A percentile compares a stretch with the other conserved stretches of the same genome.
These are phyloP conservation scores for Tricholauxania praeusta DNA, from an alignment of 2,888 invertebrate species.

Conservation along the genomic window DNA sequence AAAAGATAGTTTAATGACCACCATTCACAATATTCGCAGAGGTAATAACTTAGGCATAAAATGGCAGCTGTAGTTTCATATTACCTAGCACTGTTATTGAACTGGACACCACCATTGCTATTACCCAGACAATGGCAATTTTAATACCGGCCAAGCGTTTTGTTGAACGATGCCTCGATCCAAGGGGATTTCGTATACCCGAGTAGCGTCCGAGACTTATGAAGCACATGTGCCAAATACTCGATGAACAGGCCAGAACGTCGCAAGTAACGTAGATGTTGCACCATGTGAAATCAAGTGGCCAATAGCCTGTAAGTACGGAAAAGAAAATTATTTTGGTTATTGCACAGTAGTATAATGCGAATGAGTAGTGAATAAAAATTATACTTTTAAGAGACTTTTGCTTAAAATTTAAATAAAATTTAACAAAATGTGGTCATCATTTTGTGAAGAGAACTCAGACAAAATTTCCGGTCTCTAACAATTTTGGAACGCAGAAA, in stretches of 20 bases:
- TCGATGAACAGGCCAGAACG: constrained; percentile 93
- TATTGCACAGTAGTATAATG: constrained; percentile 3
- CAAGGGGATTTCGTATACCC: constrained; percentile 90
- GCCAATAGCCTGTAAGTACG: constrained; percentile 84
- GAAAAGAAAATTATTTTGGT: constrained; percentile 18
- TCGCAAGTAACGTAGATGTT: constrained; percentile 96
- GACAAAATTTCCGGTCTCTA: too few relatives aligned
- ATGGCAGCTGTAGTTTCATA: neutral
- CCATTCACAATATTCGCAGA: neutral
- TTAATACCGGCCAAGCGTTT: constrained; percentile 86
- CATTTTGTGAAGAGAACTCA: too few relatives aligned
- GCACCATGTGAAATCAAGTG: constrained; percentile 91
- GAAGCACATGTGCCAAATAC: constrained; percentile 95
- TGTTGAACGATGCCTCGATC: constrained; percentile 86
- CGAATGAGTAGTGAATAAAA: neutral
- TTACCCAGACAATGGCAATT: constrained; percentile 92
- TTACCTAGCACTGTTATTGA: constrained; percentile 83
- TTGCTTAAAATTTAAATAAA: too few relatives aligned
- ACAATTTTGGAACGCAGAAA: too few relatives aligned
- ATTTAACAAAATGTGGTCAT: too few relatives aligned
- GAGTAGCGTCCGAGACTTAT: constrained; percentile 88
- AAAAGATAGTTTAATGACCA: neutral
- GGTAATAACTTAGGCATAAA: neutral
- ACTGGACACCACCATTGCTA: constrained; percentile 89
- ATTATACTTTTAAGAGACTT: too few relatives aligned